Conservation (phyloP, 2,797 vertebrate species). For the Acridotheres tristis region DNA sequence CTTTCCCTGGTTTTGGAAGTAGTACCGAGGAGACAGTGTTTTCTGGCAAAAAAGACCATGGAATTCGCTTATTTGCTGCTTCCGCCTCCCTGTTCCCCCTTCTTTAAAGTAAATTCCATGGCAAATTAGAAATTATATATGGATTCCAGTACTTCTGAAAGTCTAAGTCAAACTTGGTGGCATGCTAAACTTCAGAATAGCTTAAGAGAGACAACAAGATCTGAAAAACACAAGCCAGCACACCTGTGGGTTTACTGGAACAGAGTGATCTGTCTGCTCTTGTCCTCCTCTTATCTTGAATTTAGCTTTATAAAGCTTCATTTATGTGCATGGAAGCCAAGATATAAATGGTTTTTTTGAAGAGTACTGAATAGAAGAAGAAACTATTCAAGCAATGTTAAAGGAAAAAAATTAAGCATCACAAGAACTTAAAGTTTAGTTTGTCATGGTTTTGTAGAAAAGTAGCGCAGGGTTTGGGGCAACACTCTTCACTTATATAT, state of each 20-base stretch:
- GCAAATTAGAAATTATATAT: background rate
- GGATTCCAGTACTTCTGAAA: background rate
- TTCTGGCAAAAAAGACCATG: background rate
- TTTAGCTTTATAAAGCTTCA: conserved; percentile 16
- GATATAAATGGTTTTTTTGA: background rate
- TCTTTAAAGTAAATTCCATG: conserved; percentile 44
- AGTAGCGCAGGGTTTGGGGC: background rate
- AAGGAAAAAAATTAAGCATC: background rate
- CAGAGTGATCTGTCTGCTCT: background rate
- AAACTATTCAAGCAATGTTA: background rate
- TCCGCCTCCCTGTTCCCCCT: background rate
- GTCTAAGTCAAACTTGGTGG: background rate
- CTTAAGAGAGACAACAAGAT: background rate
- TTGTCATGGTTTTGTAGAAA: background rate
- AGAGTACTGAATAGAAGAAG: background rate
- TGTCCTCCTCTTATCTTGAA: conserved; percentile 2
- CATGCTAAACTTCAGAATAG: conserved; percentile 9
- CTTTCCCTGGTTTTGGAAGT: conserved; percentile 26
- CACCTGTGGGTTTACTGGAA: background rate
- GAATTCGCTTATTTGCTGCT: conserved; percentile 21
- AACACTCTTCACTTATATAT: background rate
- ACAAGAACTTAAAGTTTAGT: background rate
- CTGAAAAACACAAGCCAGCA: background rate
- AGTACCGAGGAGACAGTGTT: background rate
- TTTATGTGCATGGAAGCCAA: conserved; percentile 11